These are phyloP conservation scores for Tokudaia muenninki DNA, from an alignment of 2,797 vertebrate genomes.

Conservation along the genomic window DNA sequence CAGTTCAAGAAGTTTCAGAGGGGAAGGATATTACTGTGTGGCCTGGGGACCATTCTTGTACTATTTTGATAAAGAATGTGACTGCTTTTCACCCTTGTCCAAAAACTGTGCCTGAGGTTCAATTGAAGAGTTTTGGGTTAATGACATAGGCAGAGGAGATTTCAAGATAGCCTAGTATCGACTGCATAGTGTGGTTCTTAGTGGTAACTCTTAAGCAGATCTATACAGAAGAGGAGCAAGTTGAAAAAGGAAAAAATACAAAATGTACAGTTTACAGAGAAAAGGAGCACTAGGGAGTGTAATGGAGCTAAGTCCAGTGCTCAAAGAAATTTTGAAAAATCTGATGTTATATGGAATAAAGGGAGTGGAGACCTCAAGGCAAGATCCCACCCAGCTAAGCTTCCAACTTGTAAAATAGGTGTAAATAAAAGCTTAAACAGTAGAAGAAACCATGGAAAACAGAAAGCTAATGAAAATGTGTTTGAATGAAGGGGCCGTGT, in stretches of 20 bases:
- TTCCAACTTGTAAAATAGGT: background rate
- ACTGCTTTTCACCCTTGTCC: background rate
- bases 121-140: background rate
- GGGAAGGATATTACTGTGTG: background rate
- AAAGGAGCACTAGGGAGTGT: background rate
- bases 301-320: background rate
- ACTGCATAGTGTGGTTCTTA: background rate
- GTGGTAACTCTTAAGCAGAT: background rate
- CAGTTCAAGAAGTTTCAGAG: background rate
- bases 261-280: background rate
- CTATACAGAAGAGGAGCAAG: background rate
- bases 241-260: background rate
- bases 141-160: background rate
- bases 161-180: background rate
- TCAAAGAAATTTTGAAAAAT: background rate
- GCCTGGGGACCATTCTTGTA: no score
- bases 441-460: background rate
- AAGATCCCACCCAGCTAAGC: background rate
- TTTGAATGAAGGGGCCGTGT: background rate
- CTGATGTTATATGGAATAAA: background rate
- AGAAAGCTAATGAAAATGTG: background rate
- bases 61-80: background rate
- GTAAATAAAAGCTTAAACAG: background rate
- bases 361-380: background rate
- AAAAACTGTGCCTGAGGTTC: background rate